A percentile compares a stretch with the other conserved stretches of the same genome.
phyloP scores from a whole-genome alignment of 1,140 invertebrate genomes.

The Cydia splendana region DNA sequence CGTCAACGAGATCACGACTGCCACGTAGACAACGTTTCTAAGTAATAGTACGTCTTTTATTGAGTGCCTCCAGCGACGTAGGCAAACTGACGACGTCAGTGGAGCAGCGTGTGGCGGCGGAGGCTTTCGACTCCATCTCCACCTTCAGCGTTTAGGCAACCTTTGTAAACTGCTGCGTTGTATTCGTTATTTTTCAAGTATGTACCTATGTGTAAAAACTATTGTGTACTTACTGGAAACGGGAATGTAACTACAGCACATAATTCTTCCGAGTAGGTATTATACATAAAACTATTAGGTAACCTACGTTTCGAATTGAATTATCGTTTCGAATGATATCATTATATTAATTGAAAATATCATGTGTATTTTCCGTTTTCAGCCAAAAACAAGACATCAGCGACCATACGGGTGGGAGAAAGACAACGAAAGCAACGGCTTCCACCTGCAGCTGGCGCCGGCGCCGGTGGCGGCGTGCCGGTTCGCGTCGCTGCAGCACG shows the following conservation, averaged over 20 bases:
- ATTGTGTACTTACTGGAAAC: no score
- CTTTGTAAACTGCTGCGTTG: no score
- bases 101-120: constrained; percentile 42
- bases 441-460: constrained; percentile 79
- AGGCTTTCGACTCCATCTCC: constrained; percentile 43
- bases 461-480: constrained; percentile 81
- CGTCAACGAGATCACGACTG: constrained; percentile 76
- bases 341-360: constrained; percentile 21
- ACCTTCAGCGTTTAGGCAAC: no score
- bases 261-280: no score
- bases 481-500: constrained; percentile 84
- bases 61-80: no score
- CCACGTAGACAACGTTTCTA: constrained; percentile 86
- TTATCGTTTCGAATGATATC: no score
- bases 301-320: not conserved
- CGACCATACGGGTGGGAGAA: constrained; percentile 87
- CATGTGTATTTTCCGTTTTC: constrained; percentile 50
- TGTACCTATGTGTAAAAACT: constrained; percentile 33
- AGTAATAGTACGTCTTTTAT: constrained; percentile 59
- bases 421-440: constrained; percentile 71
- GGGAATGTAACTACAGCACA: no score
- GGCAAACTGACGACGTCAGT: no score
- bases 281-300: not conserved
- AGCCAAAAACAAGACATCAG: constrained; percentile 88
- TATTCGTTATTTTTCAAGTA: no score